Percentiles rank a stretch among this genome's conserved stretches.
These are phyloP conservation scores for Lordiphosa fenestrarum DNA, from an alignment of 2,888 invertebrate species.

Conservation along the genomic window DNA sequence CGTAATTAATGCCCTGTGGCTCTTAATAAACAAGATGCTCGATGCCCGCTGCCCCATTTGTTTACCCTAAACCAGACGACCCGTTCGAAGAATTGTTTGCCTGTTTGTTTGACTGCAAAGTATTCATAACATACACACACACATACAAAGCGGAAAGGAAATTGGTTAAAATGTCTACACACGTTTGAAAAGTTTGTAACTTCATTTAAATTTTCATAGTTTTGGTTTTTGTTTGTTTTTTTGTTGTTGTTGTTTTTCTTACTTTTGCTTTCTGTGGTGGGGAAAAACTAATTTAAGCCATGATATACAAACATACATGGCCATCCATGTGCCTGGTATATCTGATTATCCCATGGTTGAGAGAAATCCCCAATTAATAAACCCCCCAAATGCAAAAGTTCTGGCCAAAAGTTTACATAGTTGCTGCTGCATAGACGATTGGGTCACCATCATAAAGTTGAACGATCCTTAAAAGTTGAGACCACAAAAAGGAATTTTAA, in stretches of 20 bases:
- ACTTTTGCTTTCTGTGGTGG: slow-evolving; percentile 13
- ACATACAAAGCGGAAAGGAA: neutral
- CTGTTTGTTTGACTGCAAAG: slow-evolving; percentile 5
- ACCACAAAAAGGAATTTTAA: neutral
- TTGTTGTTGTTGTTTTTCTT: slow-evolving; percentile 20
- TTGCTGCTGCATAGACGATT: slow-evolving; percentile 7
- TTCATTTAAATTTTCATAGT: slow-evolving; percentile 56
- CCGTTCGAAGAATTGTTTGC: no score
- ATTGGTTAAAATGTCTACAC: slow-evolving; percentile 13
- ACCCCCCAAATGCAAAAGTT: neutral
- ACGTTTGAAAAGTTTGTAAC: slow-evolving; percentile 41
- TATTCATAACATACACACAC: slow-evolving; percentile 1
- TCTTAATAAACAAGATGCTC: slow-evolving; percentile 51
- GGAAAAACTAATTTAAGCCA: slow-evolving; percentile 36
- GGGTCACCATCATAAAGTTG: slow-evolving; percentile 12
- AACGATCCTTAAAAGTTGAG: slow-evolving; percentile 7
- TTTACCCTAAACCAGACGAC: neutral
- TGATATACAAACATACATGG: slow-evolving; percentile 9
- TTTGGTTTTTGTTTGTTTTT: slow-evolving; percentile 18
- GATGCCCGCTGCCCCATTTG: slow-evolving; percentile 3
- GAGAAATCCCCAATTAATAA: no score
- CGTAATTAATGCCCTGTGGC: slow-evolving; percentile 67
- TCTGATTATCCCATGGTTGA: no score
- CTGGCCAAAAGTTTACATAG: slow-evolving; percentile 7
- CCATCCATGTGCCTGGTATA: no score